Percentiles rank a stretch among this genome's conserved stretches.
These are phyloP conservation scores for Sesamia inferens DNA, from an alignment of 2,888 invertebrate species.

Conservation along the genomic window DNA sequence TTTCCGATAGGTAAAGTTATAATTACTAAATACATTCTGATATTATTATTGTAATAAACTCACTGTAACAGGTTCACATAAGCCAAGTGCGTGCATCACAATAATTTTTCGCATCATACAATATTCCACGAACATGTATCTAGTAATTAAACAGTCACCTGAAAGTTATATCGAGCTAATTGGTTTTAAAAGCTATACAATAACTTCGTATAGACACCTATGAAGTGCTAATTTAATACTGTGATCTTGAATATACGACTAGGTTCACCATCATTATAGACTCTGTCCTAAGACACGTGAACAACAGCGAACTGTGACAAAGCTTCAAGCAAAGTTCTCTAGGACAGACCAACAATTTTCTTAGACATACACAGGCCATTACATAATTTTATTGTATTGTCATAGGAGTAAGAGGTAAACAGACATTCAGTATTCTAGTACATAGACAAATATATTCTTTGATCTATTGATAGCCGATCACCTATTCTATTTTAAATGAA, in stretches of 20 bases:
- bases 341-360: conserved; percentile 52
- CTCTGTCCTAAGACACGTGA: conserved; percentile 58
- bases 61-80: background rate
- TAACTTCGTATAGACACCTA: conserved; percentile 75
- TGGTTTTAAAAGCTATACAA: conserved; percentile 74
- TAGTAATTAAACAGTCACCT: conserved; percentile 49
- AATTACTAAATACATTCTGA: conserved; percentile 43
- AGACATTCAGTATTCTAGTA: conserved; percentile 60
- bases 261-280: conserved; percentile 55
- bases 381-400: conserved; percentile 75
- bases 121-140: conserved; percentile 3
- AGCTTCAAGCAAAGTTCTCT: conserved; percentile 51
- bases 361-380: conserved; percentile 65
- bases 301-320: conserved; percentile 34
- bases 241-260: conserved; percentile 66
- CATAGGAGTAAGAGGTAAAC: conserved; percentile 80
- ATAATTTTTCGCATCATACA: background rate
- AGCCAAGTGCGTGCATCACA: background rate
- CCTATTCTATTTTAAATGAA: conserved; percentile 51
- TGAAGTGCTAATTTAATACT: conserved; percentile 70
- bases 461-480: conserved; percentile 44
- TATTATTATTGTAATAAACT: background rate
- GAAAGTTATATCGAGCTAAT: conserved; percentile 59
- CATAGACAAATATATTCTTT: conserved; percentile 61
- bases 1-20: conserved; percentile 58